Base-by-base conservation (phyloP, 2,797 vertebrate genomes). In the Siniperca scherzeri region DNA sequence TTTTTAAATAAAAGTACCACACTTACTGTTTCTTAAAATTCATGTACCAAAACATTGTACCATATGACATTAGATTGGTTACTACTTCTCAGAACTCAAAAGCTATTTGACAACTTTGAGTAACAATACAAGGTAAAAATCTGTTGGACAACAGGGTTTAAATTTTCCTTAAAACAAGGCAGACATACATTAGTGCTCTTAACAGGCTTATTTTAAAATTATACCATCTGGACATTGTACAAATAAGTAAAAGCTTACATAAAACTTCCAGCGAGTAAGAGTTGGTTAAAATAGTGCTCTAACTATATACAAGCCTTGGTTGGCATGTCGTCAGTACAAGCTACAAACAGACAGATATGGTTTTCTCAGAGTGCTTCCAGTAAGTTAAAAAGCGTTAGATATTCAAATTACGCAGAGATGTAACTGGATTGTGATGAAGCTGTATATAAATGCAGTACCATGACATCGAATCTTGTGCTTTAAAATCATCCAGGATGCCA, bases 21-120 rank as follows among this genome's bases (percentile, higher is more conserved):
- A 81, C 70, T 85, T 70, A 82, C 46, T 72, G 53, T 88, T 91
- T 74, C 69, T 81, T 84, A 77, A 83, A 93, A 87, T 83, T 69
- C 73, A 90, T 81, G 95, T 95, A 96, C 95, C 95, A 91, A 92
- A 88, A 92, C 82, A 88, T 67, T 87, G 96, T 96, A 96, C 95
- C 95, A 88, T 90, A 70, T 82, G 38, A 86, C 68, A 78, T 77
- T 64, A 69, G 71, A 84, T 70, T 77, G 69, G 57, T 84, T 85
- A 80, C 70, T 84, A 76, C 27, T 74, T 80, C 22, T 82, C 77
- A 68, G 50, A 70, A 40, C 40, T 81, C 61, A 65, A 79, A 88
- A 40, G 44, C 76, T 70, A 74, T 65, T 40, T 67, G 74, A 81
- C 83, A 82, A 78, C 42, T 76, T 64, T 65, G 77, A 89, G 76